Evolutionary conservation across 2,113 vertebrate genomes (phyloP), one percentile per base, ranked within the genome.

Genomic region (Protobothrops mucrosquamatus): DNA sequence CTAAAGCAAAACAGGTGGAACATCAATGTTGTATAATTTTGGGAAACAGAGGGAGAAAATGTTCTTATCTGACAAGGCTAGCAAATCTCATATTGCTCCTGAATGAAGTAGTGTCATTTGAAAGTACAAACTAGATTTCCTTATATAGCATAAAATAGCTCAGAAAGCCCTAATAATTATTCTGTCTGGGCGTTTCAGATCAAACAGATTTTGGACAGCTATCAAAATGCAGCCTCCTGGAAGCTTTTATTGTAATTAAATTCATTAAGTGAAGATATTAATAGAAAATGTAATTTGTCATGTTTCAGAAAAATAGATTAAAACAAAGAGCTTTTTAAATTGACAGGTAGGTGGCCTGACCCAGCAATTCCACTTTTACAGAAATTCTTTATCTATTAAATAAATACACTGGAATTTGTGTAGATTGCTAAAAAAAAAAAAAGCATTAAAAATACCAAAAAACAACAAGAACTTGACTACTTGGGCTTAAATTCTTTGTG

Each of bases 201-300:
- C 96, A 97, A 97, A 97, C 96, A 97, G 96, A 94, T 95, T 96
- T 98, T 96, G 97, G 97, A 97, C 97, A 98, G 97, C 97, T 97
- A 97, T 97, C 97, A 97, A 95, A 96, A 95, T 95, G 97, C 97
- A 97, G 96, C 96, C 96, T 98, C 97, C 97, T 93, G 87, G 96
- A 98, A 98, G 97, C 97, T 97, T 98, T 98, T 96, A 94, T 97
- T 97, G 97, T 97, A 98, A 98, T 97, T 96, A 97, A 98, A 98
- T 96, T 97, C 97, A 97, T 97, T 98, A 97, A 95, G 95, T 94
- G 96, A 97, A 97, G 97, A 97, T 97, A 98, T 98, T 98, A 98
- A 97, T 97, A 98, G 97, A 98, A 97, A 97, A 97, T 95, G 97
- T 97, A 97, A 97, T 97, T 98, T 97, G 97, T 98, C 97, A 97